Evolutionary conservation across 2,797 vertebrate genomes (phyloP).

Genomic region (Orientallactaga sibirica): DNA sequence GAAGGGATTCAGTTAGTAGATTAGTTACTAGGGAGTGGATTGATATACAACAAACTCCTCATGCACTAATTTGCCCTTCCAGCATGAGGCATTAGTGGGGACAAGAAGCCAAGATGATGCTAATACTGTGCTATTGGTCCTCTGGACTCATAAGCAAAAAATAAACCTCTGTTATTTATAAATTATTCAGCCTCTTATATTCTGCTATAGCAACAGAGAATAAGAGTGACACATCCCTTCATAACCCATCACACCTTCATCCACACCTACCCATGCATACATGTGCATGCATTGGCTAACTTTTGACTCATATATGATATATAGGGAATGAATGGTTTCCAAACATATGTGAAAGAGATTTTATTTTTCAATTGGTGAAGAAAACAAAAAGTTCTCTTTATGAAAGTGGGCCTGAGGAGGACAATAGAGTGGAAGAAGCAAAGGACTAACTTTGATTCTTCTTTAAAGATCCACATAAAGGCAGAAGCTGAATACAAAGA

Average conservation of each 20-base stretch:
- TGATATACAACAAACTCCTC: background rate
- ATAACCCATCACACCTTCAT: background rate
- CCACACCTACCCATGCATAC: background rate
- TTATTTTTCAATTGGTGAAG: slow-evolving; percentile 13
- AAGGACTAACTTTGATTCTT: background rate
- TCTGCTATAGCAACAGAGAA: background rate
- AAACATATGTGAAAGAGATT: background rate
- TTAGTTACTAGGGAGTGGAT: background rate
- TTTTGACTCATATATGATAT: background rate
- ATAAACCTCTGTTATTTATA: background rate
- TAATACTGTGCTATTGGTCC: background rate
- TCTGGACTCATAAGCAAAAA: background rate
- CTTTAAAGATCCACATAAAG: background rate
- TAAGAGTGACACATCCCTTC: background rate
- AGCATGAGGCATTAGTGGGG: background rate
- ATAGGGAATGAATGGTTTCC: background rate
- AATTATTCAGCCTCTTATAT: background rate
- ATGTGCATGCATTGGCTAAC: background rate
- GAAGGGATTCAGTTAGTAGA: background rate
- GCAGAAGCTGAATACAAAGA: slow-evolving; percentile 28
- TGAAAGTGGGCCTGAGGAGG: background rate
- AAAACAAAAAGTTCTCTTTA: slow-evolving; percentile 8
- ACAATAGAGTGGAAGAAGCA: background rate
- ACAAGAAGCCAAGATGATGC: background rate
- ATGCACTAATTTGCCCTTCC: background rate